Evolutionary conservation across 1,140 invertebrate species (phyloP).

Genomic region (Polypedilum vanderplanki): DNA sequence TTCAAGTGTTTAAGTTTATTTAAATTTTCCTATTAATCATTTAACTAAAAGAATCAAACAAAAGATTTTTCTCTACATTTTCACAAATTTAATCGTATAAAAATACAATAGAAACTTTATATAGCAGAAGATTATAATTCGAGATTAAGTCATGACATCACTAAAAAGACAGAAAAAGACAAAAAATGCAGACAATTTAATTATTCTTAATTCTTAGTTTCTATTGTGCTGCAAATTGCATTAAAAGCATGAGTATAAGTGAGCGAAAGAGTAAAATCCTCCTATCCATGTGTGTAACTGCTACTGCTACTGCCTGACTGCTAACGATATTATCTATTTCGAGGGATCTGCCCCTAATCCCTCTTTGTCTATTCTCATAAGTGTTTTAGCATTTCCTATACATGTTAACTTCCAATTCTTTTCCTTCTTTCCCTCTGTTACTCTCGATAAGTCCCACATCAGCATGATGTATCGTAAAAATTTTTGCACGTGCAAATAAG

Average conservation of each 20-base stretch:
- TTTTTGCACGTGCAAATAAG: conserved; percentile 17
- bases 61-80: too few relatives aligned
- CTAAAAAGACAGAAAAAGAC: background rate
- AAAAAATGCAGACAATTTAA: background rate
- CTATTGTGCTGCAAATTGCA: background rate
- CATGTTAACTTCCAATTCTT: background rate
- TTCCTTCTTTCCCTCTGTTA: background rate
- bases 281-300: too few relatives aligned
- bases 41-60: too few relatives aligned
- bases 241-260: background rate
- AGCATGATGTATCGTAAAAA: conserved; percentile 18
- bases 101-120: too few relatives aligned
- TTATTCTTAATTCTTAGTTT: conserved; percentile 4
- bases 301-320: background rate
- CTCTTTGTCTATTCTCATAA: conserved; percentile 13
- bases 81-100: too few relatives aligned
- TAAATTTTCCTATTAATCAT: too few relatives aligned
- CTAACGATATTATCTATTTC: background rate
- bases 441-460: background rate
- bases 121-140: background rate
- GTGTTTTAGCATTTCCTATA: conserved; percentile 18
- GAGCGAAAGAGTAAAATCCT: too few relatives aligned
- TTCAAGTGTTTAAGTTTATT: too few relatives aligned
- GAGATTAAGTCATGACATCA: conserved; percentile 9
- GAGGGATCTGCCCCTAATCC: background rate